Percentiles rank a stretch among this genome's conserved stretches.
phyloP scores from a whole-genome alignment of 1,140 invertebrate genomes.

The Heliconius eleuchia region DNA sequence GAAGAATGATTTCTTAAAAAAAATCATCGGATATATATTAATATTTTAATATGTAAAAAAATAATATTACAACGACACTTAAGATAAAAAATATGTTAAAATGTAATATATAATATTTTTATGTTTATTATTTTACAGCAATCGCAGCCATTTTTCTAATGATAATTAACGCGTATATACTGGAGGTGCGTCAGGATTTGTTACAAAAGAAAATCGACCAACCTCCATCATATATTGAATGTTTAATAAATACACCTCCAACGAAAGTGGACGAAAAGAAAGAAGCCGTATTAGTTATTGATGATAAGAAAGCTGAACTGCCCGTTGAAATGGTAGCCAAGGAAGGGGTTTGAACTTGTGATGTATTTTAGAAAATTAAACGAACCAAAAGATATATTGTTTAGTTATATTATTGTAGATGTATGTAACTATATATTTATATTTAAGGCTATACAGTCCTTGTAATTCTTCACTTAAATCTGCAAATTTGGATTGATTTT shows the following conservation, averaged over 20 bases:
- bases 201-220: constrained; percentile 41
- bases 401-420: not conserved
- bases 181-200: constrained; percentile 44
- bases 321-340: constrained; percentile 9
- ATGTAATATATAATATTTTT: not conserved
- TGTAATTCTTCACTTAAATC: not conserved
- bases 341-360: constrained; percentile 13
- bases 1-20: too few species aligned
- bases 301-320: constrained; percentile 33
- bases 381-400: not conserved
- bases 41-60: too few species aligned
- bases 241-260: constrained; percentile 45
- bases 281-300: constrained; percentile 18
- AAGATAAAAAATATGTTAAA: not conserved
- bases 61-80: not conserved
- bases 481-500: not conserved
- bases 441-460: not conserved
- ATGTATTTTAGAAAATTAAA: constrained; percentile 14
- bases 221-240: constrained; percentile 61
- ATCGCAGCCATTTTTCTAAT: constrained; percentile 47
- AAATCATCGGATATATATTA: too few species aligned
- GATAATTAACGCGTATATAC: constrained; percentile 54
- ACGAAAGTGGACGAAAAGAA: constrained; percentile 33
- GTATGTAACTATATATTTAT: not conserved
- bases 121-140: constrained; percentile 43